phyloP scores from a whole-genome alignment of 2,113 vertebrate genomes.

The Ophthalmolycus amberensis region DNA sequence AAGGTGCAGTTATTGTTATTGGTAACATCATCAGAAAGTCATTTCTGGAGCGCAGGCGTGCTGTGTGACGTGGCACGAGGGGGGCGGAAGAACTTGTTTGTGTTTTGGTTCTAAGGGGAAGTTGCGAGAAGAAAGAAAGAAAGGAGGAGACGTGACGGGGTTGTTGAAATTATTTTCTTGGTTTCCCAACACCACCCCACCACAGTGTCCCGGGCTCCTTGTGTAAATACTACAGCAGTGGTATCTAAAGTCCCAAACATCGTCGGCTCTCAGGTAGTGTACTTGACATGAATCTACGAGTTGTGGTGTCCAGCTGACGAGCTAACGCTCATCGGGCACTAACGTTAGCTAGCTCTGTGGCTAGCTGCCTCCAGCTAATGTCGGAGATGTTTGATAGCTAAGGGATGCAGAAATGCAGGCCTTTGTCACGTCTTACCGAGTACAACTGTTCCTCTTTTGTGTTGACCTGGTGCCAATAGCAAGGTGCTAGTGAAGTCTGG shows the following conservation, averaged over 20 bases:
- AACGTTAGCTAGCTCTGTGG: slow-evolving; percentile 40
- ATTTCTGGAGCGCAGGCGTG: slow-evolving; percentile 41
- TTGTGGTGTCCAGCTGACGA: slow-evolving; percentile 54
- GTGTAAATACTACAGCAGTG: slow-evolving; percentile 41
- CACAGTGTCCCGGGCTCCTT: slow-evolving; percentile 25
- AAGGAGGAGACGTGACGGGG: slow-evolving; percentile 83
- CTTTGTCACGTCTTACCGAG: slow-evolving; percentile 5
- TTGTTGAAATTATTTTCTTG: slow-evolving; percentile 74
- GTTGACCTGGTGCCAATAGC: neutral
- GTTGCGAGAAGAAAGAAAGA: slow-evolving; percentile 84
- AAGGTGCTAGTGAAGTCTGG: neutral
- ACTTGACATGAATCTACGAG: slow-evolving; percentile 34
- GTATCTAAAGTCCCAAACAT: slow-evolving; percentile 44
- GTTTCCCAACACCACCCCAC: slow-evolving; percentile 33
- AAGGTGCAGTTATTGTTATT: too few species aligned
- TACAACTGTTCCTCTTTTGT: neutral
- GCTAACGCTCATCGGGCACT: slow-evolving; percentile 51
- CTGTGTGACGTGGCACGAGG: slow-evolving; percentile 77
- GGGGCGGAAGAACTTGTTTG: slow-evolving; percentile 83
- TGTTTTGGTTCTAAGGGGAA: slow-evolving; percentile 88
- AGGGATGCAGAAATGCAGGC: slow-evolving; percentile 30
- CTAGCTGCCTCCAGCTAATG: slow-evolving; percentile 54
- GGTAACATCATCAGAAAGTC: neutral
- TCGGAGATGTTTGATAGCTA: slow-evolving; percentile 30
- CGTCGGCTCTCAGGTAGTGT: slow-evolving; percentile 75